Base-by-base conservation (phyloP, 2,113 vertebrate genomes). In the Burhinus oedicnemus region DNA sequence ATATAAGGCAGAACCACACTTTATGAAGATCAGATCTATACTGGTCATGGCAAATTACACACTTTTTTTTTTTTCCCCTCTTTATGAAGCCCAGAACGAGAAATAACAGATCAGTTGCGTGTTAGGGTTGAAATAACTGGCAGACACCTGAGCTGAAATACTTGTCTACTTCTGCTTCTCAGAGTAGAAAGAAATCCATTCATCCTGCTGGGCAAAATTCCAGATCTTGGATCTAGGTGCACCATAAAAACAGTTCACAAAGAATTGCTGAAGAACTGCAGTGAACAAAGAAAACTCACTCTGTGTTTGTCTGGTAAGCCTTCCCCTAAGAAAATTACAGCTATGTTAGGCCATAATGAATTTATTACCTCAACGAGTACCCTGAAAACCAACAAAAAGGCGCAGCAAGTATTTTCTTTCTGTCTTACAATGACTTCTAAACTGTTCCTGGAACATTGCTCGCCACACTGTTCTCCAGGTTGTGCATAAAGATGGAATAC, bases 391-490 rank as follows among this genome's bases (percentile, higher is more conserved):
- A 77, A 57, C 5, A 22, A 62, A 77, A 27, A 49, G 0, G 2
- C 49, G 4, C 4, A 13, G 15, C 14, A 58, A 38, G 5, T 71
- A 26, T 22, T 93, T 95, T 49, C 17, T 34, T 90, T 76, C 27
- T 93, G 7, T 75, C 8, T 88, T 72, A 69, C 6, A 52, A 14
- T 64, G 44, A 55, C 7, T 86, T 92, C 57, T 83, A 40, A 83
- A 11, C 8, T 58, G 4, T 11, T 52, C 1, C 12, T 84, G 25
- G 4, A 65, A 49, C 27, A 34, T 19, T n/a, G 25, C 38, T 60
- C 6, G 40, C 23, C 29, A 44, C 8, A 30, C 9, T 0, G 0
- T 57, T 47, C 30, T 70, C 42, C 6, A 51, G 23, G 6, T 13
- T 90, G 15, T 62, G 15, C 25, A 44, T 22, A 30, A 77, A 65